Conservation (phyloP, 1,140 invertebrate genomes). For the Agrilus planipennis region DNA sequence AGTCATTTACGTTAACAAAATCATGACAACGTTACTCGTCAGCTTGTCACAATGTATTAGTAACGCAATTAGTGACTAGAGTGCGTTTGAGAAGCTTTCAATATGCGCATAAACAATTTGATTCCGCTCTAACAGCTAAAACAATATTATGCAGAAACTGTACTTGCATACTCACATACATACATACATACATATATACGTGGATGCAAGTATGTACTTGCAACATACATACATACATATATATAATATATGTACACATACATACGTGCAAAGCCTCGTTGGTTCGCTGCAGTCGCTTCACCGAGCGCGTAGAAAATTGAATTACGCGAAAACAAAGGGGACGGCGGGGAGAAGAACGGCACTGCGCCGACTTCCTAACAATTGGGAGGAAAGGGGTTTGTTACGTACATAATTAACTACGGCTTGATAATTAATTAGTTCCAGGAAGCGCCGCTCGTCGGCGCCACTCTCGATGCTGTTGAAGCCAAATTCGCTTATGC, state of each 20-base stretch:
- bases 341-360: slow-evolving; percentile 12
- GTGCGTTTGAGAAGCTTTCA: no score
- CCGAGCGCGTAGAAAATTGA: slow-evolving; percentile 26
- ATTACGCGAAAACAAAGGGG: slow-evolving; percentile 27
- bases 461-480: slow-evolving; percentile 15
- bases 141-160: slow-evolving; percentile 4
- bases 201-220: no score
- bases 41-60: no score
- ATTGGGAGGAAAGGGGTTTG: slow-evolving; percentile 14
- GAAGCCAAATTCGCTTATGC: slow-evolving; percentile 11
- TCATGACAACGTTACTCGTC: no score
- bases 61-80: no score
- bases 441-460: slow-evolving; percentile 27
- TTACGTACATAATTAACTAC: slow-evolving; percentile 31
- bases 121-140: slow-evolving; percentile 1
- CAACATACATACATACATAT: no score
- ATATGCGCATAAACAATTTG: no score
- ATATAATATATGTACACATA: no score
- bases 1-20: no score
- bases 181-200: no score
- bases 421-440: slow-evolving; percentile 34
- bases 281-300: slow-evolving; percentile 14
- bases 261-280: no score
- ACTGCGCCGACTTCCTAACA: slow-evolving; percentile 19
- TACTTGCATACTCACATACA: no score